Base-by-base conservation (phyloP, 2,797 vertebrate genomes). In the Distichodus sexfasciatus region DNA sequence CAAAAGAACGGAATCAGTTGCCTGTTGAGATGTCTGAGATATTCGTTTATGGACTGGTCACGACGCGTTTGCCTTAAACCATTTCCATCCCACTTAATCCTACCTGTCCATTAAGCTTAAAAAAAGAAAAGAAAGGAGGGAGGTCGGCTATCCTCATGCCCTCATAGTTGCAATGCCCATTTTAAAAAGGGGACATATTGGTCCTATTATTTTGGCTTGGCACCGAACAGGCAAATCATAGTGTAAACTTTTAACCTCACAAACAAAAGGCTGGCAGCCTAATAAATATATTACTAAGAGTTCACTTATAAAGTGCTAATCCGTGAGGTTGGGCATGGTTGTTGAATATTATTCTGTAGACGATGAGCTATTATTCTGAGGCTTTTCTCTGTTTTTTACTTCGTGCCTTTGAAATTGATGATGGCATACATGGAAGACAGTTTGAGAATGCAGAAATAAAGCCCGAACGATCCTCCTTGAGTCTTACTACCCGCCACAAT, bases 291-390 rank as follows among this genome's bases (percentile, higher is more conserved):
- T 76, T 78, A 82, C 77, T 86, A 82, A 79, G 70, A 80, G n/a
- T 46, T 66, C 19, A 68, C 55, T 7, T 61, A 68, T 86, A 85
- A 90, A 89, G 87, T 89, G 86, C 86, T 86, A 74, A 67, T 72
- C 38, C 29, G 50, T 67, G 55, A 72, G 73, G 77, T 70, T 51
- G 68, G 72, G 54, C 67, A 59, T 76, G 53, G 44, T 38, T 76
- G 17, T 53, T 43, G 55, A 54, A 23, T 38, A 17, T 48, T 24
- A 6, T 48, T 47, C 26, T 11, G 21, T 48, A 48, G 9, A 9
- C 26, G 17, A 4, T 21, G 43, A 4, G 15, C 24, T 41, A 15
- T 48, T 51, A 4, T 47, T 64, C 66, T 57, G 46, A 64, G 71
- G 76, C 69, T 64, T 46, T 19, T 33, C 44, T 50, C 11, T 4